These are phyloP conservation scores for Cylloceria caligata DNA, from an alignment of 2,888 invertebrate species.

Conservation along the genomic window DNA sequence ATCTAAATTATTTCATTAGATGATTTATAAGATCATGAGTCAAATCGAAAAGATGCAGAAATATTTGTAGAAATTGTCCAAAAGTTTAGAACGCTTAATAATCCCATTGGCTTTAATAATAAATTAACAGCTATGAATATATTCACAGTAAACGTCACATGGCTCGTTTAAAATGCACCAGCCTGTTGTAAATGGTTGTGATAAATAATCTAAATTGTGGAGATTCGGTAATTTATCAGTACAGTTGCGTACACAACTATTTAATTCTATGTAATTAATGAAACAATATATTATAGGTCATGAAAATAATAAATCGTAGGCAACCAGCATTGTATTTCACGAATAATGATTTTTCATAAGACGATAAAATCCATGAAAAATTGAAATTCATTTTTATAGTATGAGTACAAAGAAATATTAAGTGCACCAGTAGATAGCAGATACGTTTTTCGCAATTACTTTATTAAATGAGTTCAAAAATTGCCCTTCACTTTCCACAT, in stretches of 20 bases:
- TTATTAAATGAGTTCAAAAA: constrained; percentile 34
- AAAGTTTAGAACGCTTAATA: too few species aligned
- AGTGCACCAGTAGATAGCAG: neutral
- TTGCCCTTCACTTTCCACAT: constrained; percentile 36
- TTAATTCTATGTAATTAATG: constrained; percentile 51
- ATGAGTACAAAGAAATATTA: neutral
- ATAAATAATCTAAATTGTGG: constrained; percentile 45
- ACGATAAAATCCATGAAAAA: neutral
- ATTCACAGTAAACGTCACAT: constrained; percentile 1
- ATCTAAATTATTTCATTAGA: neutral
- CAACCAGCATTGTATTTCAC: constrained; percentile 29
- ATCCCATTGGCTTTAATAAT: neutral
- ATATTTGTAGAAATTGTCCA: too few species aligned
- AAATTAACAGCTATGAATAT: constrained; percentile 11
- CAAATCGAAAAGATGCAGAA: too few species aligned
- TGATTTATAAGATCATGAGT: too few species aligned
- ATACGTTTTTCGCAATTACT: constrained; percentile 8
- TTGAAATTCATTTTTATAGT: neutral
- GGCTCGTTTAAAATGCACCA: constrained; percentile 4
- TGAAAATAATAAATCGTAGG: constrained; percentile 39
- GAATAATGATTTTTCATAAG: neutral
- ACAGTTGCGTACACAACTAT: constrained; percentile 18
- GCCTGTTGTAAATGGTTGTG: constrained; percentile 14
- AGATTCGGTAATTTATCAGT: constrained; percentile 40
- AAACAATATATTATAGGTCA: neutral